Conservation (phyloP, 2,888 invertebrate genomes). For the Crioceris asparagi region DNA sequence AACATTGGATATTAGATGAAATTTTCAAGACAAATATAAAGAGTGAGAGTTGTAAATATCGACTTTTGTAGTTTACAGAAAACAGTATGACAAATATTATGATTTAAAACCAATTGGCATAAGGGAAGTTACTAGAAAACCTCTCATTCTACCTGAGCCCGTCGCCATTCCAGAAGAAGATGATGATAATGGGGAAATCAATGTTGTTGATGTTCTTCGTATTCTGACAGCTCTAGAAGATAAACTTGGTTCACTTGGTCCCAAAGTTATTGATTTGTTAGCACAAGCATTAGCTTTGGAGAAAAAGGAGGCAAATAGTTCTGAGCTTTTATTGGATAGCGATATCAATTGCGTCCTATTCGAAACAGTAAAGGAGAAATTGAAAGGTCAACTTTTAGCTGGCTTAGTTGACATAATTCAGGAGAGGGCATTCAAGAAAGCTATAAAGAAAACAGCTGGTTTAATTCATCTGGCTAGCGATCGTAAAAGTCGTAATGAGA, state of each 20-base stretch:
- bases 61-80: constrained; percentile 7
- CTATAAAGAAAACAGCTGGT: constrained; percentile 66
- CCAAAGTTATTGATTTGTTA: constrained; percentile 65
- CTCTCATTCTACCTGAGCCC: constrained; percentile 8
- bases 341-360: constrained; percentile 66
- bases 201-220: constrained; percentile 57
- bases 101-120: constrained; percentile 31
- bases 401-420: constrained; percentile 45
- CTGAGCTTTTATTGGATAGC: constrained; percentile 60
- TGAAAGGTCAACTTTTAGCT: constrained; percentile 43
- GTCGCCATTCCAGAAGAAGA: constrained; percentile 31
- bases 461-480: constrained; percentile 56
- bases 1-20: too few relatives aligned
- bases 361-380: constrained; percentile 77
- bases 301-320: constrained; percentile 59
- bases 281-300: constrained; percentile 69
- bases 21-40: too few relatives aligned
- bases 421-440: constrained; percentile 59
- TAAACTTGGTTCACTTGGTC: constrained; percentile 74
- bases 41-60: too few relatives aligned
- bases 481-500: constrained; percentile 36
- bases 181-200: constrained; percentile 43
- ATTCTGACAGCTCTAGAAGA: constrained; percentile 72
- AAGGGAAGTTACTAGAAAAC: constrained; percentile 31
- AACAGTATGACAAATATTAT: constrained; percentile 16